A percentile compares a stretch with the other conserved stretches of the same genome.
Conservation (phyloP, 2,797 vertebrate species). For the Lindbergichthys nudifrons region DNA sequence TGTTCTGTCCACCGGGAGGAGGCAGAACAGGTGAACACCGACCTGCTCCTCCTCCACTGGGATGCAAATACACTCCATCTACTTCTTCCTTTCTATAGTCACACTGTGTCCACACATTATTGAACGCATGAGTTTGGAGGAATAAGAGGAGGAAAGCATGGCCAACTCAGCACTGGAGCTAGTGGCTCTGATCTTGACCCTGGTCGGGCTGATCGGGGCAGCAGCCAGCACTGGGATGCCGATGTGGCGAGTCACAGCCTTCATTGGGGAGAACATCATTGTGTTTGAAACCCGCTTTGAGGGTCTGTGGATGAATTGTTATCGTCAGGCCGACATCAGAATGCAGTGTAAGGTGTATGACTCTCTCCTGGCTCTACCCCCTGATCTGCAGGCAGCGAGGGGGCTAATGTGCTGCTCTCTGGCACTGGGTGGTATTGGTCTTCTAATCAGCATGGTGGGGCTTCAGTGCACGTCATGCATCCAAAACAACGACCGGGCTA, state of each 20-base stretch:
- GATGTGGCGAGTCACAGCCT: slow-evolving; percentile 94
- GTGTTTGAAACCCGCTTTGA: slow-evolving; percentile 93
- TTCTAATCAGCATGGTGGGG: slow-evolving; percentile 86
- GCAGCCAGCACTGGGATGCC: slow-evolving; percentile 92
- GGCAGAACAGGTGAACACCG: slow-evolving; percentile 63
- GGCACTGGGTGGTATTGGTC: slow-evolving; percentile 80
- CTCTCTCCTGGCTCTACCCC: slow-evolving; percentile 89
- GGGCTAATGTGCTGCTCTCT: slow-evolving; percentile 91
- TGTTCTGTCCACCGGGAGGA: slow-evolving; percentile 68
- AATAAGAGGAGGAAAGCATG: slow-evolving; percentile 68
- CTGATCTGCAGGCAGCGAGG: slow-evolving; percentile 88
- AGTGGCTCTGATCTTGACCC: slow-evolving; percentile 84
- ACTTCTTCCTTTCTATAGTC: slow-evolving; percentile 19
- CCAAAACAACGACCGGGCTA: slow-evolving; percentile 72
- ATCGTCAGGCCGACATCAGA: slow-evolving; percentile 85
- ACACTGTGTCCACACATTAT: background rate
- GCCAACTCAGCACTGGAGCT: slow-evolving; percentile 86
- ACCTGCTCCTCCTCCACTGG: slow-evolving; percentile 64
- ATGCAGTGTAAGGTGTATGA: slow-evolving; percentile 94
- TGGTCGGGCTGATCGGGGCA: slow-evolving; percentile 87
- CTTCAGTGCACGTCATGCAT: slow-evolving; percentile 86
- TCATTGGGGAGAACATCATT: slow-evolving; percentile 92
- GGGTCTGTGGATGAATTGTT: slow-evolving; percentile 96
- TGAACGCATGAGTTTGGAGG: slow-evolving; percentile 24
- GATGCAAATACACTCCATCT: slow-evolving; percentile 67